Evolutionary conservation across 2,888 invertebrate genomes (phyloP).

Genomic region (Volucella bombylans): DNA sequence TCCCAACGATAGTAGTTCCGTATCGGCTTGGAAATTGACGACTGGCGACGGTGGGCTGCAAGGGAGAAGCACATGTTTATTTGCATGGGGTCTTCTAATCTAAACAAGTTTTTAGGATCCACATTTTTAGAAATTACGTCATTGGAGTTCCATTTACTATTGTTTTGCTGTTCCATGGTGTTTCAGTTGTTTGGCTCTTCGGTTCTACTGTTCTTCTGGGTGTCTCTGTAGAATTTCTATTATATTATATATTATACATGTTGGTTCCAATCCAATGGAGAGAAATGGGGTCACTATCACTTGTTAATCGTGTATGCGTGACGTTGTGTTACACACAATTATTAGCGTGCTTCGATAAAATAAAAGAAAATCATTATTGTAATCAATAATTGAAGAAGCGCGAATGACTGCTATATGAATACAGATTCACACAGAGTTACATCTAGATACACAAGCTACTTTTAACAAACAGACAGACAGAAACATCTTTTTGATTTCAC

Average conservation of each 20-base stretch:
- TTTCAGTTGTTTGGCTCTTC: conserved; percentile 17
- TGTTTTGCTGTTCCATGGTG: conserved; percentile 16
- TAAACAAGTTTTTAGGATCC: conserved; percentile 60
- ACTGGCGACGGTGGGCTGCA: no score
- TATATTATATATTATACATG: conserved; percentile 14
- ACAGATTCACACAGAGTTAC: conserved; percentile 3
- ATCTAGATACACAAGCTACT: no score
- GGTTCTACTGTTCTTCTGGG: no score
- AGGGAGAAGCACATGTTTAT: neutral
- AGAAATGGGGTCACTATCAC: conserved; percentile 70
- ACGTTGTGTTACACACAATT: conserved; percentile 44
- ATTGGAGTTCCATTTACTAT: conserved; percentile 40
- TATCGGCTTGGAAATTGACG: no score
- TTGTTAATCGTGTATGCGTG: conserved; percentile 61
- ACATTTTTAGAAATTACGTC: conserved; percentile 70
- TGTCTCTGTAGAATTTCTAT: no score
- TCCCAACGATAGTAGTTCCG: neutral
- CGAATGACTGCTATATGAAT: conserved; percentile 1
- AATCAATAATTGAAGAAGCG: conserved; percentile 38
- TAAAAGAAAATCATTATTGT: conserved; percentile 21
- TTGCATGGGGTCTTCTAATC: conserved; percentile 44
- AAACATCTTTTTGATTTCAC: conserved; percentile 39
- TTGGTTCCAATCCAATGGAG: conserved; percentile 41
- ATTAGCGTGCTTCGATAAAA: conserved; percentile 47
- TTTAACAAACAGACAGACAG: neutral